A percentile compares a stretch with the other conserved stretches of the same genome.
phyloP scores from a whole-genome alignment of 92 coral and sea anemone species.

The Porites rus region DNA sequence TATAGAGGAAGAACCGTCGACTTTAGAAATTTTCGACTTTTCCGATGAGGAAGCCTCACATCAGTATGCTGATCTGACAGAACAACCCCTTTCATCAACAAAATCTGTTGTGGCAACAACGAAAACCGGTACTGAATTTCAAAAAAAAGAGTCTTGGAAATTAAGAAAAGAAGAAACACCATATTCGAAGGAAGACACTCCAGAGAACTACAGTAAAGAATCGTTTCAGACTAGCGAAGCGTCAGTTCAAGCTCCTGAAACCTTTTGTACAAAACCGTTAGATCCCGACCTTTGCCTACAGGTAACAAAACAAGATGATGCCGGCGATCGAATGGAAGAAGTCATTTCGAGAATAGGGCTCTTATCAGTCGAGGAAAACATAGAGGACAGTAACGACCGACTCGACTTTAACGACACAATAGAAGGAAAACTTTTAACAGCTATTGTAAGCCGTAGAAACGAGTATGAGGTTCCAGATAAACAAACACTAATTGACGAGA shows the following conservation, averaged over 20 bases:
- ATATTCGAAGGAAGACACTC: constrained; percentile 2
- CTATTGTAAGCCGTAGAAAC: background rate
- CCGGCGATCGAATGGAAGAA: constrained; percentile 21
- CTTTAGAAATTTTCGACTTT: constrained; percentile 31
- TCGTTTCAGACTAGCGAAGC: constrained; percentile 4
- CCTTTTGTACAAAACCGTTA: constrained; percentile 5
- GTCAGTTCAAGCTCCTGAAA: background rate
- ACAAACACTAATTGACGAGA: constrained; percentile 35
- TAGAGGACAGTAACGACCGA: background rate
- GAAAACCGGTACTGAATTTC: constrained; percentile 21
- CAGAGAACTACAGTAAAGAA: constrained; percentile 24
- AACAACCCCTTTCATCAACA: constrained; percentile 8
- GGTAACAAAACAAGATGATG: constrained; percentile 10
- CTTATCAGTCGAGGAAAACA: constrained; percentile 5
- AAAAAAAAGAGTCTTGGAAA: constrained; percentile 6
- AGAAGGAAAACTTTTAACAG: constrained; percentile 30
- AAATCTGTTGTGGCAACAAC: background rate
- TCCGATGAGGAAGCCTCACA: constrained; percentile 40
- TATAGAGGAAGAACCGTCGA: constrained; percentile 12
- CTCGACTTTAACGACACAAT: constrained; percentile 12
- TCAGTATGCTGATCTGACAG: constrained; percentile 38
- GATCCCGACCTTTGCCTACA: constrained; percentile 26
- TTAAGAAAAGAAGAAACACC: constrained; percentile 18
- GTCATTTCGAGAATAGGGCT: constrained; percentile 3
- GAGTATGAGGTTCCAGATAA: background rate